Evolutionary conservation across 2,113 vertebrate genomes (phyloP).

Genomic region (Polyodon spathula): DNA sequence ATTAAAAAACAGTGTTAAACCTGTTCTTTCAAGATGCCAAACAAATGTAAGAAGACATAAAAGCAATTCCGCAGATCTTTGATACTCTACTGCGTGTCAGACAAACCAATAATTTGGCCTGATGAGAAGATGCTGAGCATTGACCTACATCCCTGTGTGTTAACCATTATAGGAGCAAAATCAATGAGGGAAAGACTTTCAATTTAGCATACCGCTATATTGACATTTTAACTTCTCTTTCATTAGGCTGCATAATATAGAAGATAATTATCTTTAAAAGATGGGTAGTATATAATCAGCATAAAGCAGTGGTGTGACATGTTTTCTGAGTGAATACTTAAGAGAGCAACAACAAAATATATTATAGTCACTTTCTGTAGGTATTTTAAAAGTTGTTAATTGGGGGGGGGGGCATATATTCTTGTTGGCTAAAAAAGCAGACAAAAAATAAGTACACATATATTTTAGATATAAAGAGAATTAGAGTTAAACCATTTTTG

Average conservation of each 20-base stretch:
- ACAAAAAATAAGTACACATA: not conserved
- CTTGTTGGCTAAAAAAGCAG: not conserved
- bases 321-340: not conserved
- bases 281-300: slow-evolving; percentile 22
- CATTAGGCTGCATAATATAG: slow-evolving; percentile 34
- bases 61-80: no score
- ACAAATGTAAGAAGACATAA: no score
- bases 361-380: not conserved
- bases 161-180: slow-evolving; percentile 20
- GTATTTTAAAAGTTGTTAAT: no score
- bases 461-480: not conserved
- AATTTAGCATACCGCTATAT: slow-evolving; percentile 21
- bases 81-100: not conserved
- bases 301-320: not conserved
- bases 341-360: not conserved
- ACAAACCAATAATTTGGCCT: slow-evolving; percentile 14
- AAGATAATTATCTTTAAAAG: slow-evolving; percentile 32
- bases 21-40: no score
- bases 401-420: no score
- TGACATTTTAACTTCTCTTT: slow-evolving; percentile 48
- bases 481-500: no score
- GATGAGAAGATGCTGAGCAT: slow-evolving; percentile 2
- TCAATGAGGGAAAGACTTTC: slow-evolving; percentile 19
- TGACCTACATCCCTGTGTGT: not conserved
- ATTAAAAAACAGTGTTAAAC: no score